phyloP scores from a whole-genome alignment of 1,140 invertebrate species.

The Ostrea edulis region DNA sequence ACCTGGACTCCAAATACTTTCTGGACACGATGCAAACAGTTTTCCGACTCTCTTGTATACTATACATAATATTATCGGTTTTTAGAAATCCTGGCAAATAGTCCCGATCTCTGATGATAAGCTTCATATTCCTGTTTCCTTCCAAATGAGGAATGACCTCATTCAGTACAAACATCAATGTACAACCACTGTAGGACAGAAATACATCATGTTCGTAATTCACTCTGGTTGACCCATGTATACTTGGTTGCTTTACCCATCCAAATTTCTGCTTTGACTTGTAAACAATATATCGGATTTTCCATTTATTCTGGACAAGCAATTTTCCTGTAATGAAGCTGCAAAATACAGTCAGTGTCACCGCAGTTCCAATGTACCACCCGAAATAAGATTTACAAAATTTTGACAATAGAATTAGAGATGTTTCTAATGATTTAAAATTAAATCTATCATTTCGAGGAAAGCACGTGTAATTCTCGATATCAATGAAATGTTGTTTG shows the following conservation, averaged over 20 bases:
- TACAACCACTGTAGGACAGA: neutral
- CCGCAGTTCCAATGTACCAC: neutral
- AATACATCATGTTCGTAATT: neutral
- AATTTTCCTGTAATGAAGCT: neutral
- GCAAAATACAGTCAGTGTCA: neutral
- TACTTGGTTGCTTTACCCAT: neutral
- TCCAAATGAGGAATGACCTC: neutral
- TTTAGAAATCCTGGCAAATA: neutral
- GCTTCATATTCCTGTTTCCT: neutral
- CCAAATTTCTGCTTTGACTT: neutral
- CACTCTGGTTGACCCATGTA: neutral
- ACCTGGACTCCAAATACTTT: neutral
- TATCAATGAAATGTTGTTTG: neutral
- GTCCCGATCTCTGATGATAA: conserved; percentile 7
- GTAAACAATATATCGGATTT: neutral
- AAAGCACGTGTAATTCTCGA: neutral
- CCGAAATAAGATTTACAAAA: neutral
- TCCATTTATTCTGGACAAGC: neutral
- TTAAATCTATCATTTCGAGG: neutral
- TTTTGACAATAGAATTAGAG: neutral
- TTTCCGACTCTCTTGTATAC: neutral
- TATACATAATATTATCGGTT: neutral
- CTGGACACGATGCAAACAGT: neutral
- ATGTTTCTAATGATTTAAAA: neutral
- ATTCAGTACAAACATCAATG: neutral